A percentile compares a stretch with the other conserved stretches of the same genome.
Conservation (phyloP, 35 echinoderm and acorn worm species). For the Anneissia japonica region DNA sequence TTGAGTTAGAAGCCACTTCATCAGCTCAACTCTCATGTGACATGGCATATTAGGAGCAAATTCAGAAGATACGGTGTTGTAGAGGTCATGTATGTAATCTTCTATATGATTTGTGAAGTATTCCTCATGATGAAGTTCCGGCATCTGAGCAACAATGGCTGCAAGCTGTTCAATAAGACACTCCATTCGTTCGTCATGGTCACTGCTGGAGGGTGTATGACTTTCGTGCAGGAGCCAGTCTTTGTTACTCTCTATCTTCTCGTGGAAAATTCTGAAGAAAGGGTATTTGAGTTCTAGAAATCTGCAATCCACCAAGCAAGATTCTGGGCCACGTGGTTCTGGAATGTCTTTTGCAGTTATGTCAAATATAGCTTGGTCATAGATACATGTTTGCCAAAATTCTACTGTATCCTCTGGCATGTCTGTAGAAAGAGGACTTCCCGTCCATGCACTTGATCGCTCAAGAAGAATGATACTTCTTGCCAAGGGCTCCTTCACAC, state of each 20-base stretch:
- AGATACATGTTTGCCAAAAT: constrained; percentile 21
- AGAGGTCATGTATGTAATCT: constrained; percentile 5
- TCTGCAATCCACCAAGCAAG: neutral
- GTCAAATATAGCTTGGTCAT: constrained; percentile 12
- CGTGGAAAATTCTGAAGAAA: constrained; percentile 20
- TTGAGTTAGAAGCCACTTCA: neutral
- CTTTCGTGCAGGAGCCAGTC: neutral
- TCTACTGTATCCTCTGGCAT: neutral
- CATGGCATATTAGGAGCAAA: neutral
- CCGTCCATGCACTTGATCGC: constrained; percentile 10
- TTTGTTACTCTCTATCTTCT: constrained; percentile 7
- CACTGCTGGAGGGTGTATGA: neutral
- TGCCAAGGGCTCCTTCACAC: constrained; percentile 3
- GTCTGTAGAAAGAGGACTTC: neutral
- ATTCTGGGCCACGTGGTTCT: constrained; percentile 25
- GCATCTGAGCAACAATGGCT: neutral
- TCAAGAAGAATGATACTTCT: constrained; percentile 24
- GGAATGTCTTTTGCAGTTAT: neutral
- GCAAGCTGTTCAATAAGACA: neutral
- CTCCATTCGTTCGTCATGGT: neutral
- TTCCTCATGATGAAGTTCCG: constrained; percentile 11
- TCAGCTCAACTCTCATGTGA: neutral
- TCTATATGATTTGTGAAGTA: constrained; percentile 10
- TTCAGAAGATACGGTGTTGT: constrained; percentile 2
- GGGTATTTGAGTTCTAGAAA: constrained; percentile 1